A percentile compares a stretch with the other conserved stretches of the same genome.
Conservation (phyloP, 1,140 invertebrate genomes). For the Physella acuta region DNA sequence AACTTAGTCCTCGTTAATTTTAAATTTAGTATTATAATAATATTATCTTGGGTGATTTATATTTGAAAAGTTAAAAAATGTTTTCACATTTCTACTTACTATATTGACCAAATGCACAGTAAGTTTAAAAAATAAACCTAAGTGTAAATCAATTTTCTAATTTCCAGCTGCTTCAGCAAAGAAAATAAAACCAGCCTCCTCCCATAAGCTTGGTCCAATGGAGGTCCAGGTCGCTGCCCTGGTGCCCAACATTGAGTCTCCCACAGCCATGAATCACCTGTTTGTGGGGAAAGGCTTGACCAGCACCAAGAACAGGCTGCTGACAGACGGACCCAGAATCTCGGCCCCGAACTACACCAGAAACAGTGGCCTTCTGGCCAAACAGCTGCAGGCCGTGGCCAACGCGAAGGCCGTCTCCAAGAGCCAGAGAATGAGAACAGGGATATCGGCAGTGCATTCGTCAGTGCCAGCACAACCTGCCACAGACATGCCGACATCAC, state of each 20-base stretch:
- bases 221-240: conserved; percentile 31
- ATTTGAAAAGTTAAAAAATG: no score
- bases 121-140: no score
- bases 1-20: no score
- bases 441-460: background rate
- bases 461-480: background rate
- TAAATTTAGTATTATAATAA: no score
- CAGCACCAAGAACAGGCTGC: conserved; percentile 27
- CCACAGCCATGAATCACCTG: conserved; percentile 53
- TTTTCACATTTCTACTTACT: no score
- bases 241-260: conserved; percentile 45
- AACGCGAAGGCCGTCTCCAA: conserved; percentile 23
- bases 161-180: conserved; percentile 43
- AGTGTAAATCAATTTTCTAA: conserved; percentile 12
- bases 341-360: conserved; percentile 1
- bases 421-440: conserved; percentile 14
- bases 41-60: no score
- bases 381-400: conserved; percentile 33
- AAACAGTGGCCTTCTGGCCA: conserved; percentile 14
- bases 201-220: background rate
- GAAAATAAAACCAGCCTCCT: conserved; percentile 18
- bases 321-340: conserved; percentile 31
- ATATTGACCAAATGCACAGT: no score
- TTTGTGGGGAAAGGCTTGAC: conserved; percentile 43
- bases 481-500: background rate